Percentiles rank a stretch among this genome's conserved stretches.
phyloP scores from a whole-genome alignment of 2,113 vertebrate species.

The Sapayoa aenigma region DNA sequence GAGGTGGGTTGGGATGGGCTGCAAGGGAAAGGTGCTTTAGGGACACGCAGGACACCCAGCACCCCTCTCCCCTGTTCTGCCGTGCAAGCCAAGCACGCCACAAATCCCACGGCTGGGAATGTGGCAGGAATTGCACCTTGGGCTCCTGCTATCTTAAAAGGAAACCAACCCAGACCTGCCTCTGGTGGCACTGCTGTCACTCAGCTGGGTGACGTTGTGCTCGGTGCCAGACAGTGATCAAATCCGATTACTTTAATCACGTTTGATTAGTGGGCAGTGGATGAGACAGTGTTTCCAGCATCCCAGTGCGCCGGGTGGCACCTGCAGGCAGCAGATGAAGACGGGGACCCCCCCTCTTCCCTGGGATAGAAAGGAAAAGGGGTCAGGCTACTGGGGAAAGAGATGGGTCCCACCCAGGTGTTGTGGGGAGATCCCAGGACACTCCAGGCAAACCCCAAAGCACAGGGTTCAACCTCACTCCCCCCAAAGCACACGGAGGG shows the following conservation, averaged over 20 bases:
- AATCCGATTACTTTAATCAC: not conserved
- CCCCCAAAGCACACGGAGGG: fast-evolving
- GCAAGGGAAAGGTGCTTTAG: not conserved
- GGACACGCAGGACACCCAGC: not conserved
- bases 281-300: not conserved
- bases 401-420: fast-evolving
- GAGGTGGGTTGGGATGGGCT: not conserved
- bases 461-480: fast-evolving
- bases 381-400: not conserved
- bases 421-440: not conserved
- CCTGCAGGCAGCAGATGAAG: not conserved
- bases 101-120: not conserved
- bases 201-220: not conserved
- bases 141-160: not conserved
- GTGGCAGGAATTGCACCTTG: not conserved
- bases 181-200: fast-evolving
- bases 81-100: fast-evolving
- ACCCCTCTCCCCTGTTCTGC: not conserved
- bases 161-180: not conserved
- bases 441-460: not conserved
- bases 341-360: fast-evolving
- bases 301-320: fast-evolving
- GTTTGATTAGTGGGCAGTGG: not conserved
- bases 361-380: not conserved
- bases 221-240: not conserved